phyloP scores from a whole-genome alignment of 2,797 vertebrate species.

The Cyclura pinguis region DNA sequence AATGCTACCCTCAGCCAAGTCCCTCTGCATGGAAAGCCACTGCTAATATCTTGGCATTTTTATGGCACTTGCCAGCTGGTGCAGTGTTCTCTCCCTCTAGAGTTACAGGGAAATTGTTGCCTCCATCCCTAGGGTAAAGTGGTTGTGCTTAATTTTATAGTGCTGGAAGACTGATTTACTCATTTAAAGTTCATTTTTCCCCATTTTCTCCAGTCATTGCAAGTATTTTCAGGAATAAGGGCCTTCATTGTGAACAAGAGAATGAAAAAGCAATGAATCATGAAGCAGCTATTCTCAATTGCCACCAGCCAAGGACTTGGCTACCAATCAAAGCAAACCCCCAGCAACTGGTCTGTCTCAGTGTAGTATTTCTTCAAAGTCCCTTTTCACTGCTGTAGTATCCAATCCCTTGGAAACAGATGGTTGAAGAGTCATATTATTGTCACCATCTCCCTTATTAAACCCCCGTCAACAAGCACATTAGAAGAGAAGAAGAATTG shows the following conservation, averaged over 20 bases:
- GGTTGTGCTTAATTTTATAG: conserved; percentile 20
- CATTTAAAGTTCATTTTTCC: neutral
- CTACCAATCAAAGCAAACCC: conserved; percentile 11
- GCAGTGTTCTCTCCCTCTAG: neutral
- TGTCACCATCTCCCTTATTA: neutral
- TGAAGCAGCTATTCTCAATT: neutral
- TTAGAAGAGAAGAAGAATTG: neutral
- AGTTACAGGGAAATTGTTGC: conserved; percentile 34
- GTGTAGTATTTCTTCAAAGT: neutral
- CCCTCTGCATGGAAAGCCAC: conserved; percentile 37
- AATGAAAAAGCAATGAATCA: neutral
- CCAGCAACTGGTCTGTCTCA: neutral
- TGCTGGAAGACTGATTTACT: conserved; percentile 27
- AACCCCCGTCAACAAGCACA: neutral
- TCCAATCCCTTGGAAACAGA: neutral
- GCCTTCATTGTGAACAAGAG: neutral
- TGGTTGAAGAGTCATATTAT: neutral
- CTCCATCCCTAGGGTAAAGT: neutral
- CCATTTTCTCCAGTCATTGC: neutral
- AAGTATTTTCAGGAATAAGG: neutral
- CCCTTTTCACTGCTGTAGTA: neutral
- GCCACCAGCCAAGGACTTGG: neutral
- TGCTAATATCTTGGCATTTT: conserved; percentile 44
- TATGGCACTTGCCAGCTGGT: conserved; percentile 30
- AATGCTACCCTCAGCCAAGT: conserved; percentile 13